Conservation (phyloP, 2,888 invertebrate species). For the Ectemnius continuus region DNA sequence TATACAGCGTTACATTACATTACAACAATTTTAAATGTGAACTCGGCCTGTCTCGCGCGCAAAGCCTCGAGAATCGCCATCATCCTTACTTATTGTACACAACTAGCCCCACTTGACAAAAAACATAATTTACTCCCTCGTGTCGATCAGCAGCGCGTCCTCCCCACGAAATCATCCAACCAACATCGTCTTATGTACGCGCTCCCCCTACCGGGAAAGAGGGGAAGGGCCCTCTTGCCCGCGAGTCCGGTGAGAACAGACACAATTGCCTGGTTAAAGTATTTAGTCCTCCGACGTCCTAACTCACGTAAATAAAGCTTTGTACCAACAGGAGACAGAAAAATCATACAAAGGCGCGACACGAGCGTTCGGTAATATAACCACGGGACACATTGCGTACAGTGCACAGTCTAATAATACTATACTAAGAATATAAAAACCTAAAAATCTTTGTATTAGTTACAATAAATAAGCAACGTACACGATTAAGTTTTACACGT, state of each 20-base stretch:
- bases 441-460: slow-evolving; percentile 66
- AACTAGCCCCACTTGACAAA: slow-evolving; percentile 44
- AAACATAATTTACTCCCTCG: slow-evolving; percentile 18
- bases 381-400: slow-evolving; percentile 44
- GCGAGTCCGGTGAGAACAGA: slow-evolving; percentile 1
- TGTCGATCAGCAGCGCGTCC: background rate
- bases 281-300: slow-evolving; percentile 2
- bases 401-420: slow-evolving; percentile 55
- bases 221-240: slow-evolving; percentile 10
- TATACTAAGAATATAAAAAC: slow-evolving; percentile 68
- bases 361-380: slow-evolving; percentile 4
- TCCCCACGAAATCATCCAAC: slow-evolving; percentile 10
- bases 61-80: slow-evolving; percentile 21
- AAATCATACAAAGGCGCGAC: background rate
- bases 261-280: background rate
- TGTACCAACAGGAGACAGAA: slow-evolving; percentile 15
- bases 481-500: slow-evolving; percentile 63
- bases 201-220: slow-evolving; percentile 20
- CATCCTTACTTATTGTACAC: slow-evolving; percentile 37
- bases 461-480: slow-evolving; percentile 73
- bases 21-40: slow-evolving; percentile 62
- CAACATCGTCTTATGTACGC: slow-evolving; percentile 18
- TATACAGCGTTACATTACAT: slow-evolving; percentile 71
- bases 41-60: slow-evolving; percentile 29
- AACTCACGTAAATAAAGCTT: slow-evolving; percentile 27